Base-by-base conservation (phyloP, 2,888 invertebrate genomes). In the Melangyna quadrimaculata region DNA sequence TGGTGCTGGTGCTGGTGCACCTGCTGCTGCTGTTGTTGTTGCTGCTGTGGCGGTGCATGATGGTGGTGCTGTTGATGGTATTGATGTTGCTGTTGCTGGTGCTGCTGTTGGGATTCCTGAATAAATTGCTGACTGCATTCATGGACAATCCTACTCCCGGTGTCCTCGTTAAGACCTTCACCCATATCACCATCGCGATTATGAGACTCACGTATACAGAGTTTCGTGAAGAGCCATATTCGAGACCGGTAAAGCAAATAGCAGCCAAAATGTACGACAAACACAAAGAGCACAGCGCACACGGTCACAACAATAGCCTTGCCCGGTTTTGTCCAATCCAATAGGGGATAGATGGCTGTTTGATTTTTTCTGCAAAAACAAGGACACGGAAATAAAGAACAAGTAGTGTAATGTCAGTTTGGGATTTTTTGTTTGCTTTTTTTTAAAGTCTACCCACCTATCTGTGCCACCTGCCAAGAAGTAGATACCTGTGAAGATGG, bases 251-350 rank as follows among this genome's bases (percentile, higher is more conserved):
- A 93, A 6, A 95, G 88, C 32, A 93, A 90, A 87, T 94, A 95
- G 22, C 94, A 92, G 9, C 94, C 72, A 24, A 93, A 90, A 90
- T 96, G 96, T 27, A 95, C 90, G 37, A 95, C 78, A 19, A 94
- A 90, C 45, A 95, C 92, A 88, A 95, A 93, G 0, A 94, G 87
- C 0, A 94, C 92, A 22, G 95, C 94, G 7, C 94, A 93, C 0
- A 94, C 89, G 59, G 94, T 94, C 57, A 95, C 93, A 5, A 94
- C 89, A 10, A 93, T 88, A 0, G 96, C 94, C 71, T 91, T 89
- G 6, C 93, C 93, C 0, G 96, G 95, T 53, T 93, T 93, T 22
- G 94, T 91, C 97, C 97, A 97, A 92, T 97, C 95, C 88, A 97
- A 91, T 89, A 96, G 94, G 53, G 95, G 95, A 91, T 97, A 97